Evolutionary conservation across 2,888 invertebrate genomes (phyloP), one percentile per base, ranked within the genome.

Genomic region (Drosophila paucipuncta): DNA sequence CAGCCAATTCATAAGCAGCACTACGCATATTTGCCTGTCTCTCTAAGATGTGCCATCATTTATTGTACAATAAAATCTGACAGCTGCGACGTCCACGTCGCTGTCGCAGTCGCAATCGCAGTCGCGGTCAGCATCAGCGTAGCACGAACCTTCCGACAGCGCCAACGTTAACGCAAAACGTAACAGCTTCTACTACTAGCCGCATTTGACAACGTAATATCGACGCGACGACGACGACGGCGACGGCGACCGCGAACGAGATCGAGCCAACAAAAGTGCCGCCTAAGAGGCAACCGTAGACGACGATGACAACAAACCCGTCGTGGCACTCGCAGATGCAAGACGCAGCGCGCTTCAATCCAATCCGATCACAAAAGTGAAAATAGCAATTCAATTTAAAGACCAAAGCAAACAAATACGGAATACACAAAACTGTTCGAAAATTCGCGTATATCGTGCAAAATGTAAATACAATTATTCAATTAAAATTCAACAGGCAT

Each of bases 231-330:
- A 28, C 54, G 37, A 16, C 35, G 16, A 22, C 25, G n/a, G 18
- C 31, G 7, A n/a, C 35, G 33, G 25, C 47, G 47, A 72, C 78
- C 65, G 73, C 87, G 84, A 86, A 76, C 89, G 79, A 85, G 89
- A 85, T 85, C 85, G 85, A 72, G 90, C 90, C 90, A 87, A 82
- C 77, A 88, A 85, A 80, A 90, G 72, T 60, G 78, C 83, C 85
- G 90, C 80, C 90, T 85, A 85, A 89, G 90, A 89, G 90, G 78
- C 90, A 82, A 63, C 66, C 78, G 76, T 84, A 85, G 82, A 82
- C 84, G 90, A 70, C 76, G 80, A 82, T 89, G 85, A 82, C 89
- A 88, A 90, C 90, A 86, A 86, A 86, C 85, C 85, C 90, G 85
- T 86, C 85, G 85, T 88, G 89, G 90, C 85, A 82, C 74, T 90